Conservation (phyloP, 2,888 invertebrate genomes). For the Prosopocoilus inquinatus region DNA sequence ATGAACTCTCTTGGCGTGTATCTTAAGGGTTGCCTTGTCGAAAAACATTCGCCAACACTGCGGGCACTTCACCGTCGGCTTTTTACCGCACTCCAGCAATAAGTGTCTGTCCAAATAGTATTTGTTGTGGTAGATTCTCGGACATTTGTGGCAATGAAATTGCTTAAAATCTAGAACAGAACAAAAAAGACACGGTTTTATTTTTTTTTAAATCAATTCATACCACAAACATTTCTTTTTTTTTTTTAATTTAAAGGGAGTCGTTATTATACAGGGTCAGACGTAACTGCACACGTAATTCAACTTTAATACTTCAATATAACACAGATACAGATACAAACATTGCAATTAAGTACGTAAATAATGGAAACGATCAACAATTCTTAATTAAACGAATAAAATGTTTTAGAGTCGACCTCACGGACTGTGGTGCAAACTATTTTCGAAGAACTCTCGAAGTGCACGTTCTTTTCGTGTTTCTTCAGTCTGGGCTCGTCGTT, state of each 20-base stretch:
- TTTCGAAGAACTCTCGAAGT: conserved; percentile 4
- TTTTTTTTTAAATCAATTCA: no score
- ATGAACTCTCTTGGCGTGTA: not conserved
- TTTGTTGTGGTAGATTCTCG: conserved; percentile 16
- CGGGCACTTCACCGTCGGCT: conserved; percentile 7
- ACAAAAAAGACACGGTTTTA: not conserved
- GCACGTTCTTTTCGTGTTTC: conserved; percentile 14
- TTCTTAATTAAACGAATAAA: no score
- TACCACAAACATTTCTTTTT: no score
- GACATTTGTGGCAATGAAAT: conserved; percentile 18
- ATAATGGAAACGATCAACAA: no score
- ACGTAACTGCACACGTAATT: no score
- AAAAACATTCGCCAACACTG: conserved; percentile 9
- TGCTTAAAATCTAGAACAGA: not conserved
- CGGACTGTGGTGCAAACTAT: no score
- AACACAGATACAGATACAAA: no score
- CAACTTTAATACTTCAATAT: no score
- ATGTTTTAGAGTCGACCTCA: no score
- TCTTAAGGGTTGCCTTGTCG: conserved; percentile 4
- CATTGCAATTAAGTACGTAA: no score
- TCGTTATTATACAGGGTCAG: no score
- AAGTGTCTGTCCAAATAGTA: conserved; percentile 15
- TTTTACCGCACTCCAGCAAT: conserved; percentile 19
- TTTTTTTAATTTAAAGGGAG: no score
- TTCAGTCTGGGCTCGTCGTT: conserved; percentile 21